These are phyloP conservation scores for Halcyon badia DNA, from an alignment of 2,797 vertebrate species.

Conservation along the genomic window DNA sequence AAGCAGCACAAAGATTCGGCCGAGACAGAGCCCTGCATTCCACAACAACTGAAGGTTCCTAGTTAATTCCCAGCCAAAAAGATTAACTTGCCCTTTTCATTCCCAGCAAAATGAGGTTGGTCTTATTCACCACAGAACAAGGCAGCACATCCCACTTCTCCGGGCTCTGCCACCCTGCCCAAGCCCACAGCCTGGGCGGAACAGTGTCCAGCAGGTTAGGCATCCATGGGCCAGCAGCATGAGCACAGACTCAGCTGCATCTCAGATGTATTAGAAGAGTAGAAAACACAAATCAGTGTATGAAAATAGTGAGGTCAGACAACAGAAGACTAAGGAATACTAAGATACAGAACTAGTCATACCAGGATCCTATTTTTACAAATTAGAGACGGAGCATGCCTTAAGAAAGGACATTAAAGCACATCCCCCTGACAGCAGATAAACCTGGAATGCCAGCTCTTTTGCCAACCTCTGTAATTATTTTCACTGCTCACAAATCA, in stretches of 20 bases:
- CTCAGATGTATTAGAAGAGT: background rate
- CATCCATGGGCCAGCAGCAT: constrained; percentile 21
- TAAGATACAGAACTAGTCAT: constrained; percentile 55
- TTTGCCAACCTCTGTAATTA: background rate
- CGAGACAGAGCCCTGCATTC: background rate
- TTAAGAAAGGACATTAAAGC: constrained; percentile 26
- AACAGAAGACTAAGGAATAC: constrained; percentile 65
- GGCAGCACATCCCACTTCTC: constrained; percentile 9
- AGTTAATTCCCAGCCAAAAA: background rate
- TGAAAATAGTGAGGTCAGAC: constrained; percentile 42
- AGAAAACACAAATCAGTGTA: background rate
- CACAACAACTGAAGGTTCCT: background rate
- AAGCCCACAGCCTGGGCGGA: background rate
- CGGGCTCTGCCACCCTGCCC: background rate
- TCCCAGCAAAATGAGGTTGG: background rate
- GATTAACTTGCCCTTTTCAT: background rate
- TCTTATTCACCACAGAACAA: constrained; percentile 40
- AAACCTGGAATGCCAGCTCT: constrained; percentile 23
- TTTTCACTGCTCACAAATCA: background rate
- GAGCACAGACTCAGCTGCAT: constrained; percentile 45
- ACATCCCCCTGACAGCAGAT: background rate
- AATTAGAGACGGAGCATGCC: background rate
- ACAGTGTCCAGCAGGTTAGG: constrained; percentile 42
- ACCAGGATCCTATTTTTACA: constrained; percentile 38
- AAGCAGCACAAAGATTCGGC: background rate